Base-by-base conservation (phyloP, 1,140 invertebrate genomes). In the Pogonomyrmex californicus region DNA sequence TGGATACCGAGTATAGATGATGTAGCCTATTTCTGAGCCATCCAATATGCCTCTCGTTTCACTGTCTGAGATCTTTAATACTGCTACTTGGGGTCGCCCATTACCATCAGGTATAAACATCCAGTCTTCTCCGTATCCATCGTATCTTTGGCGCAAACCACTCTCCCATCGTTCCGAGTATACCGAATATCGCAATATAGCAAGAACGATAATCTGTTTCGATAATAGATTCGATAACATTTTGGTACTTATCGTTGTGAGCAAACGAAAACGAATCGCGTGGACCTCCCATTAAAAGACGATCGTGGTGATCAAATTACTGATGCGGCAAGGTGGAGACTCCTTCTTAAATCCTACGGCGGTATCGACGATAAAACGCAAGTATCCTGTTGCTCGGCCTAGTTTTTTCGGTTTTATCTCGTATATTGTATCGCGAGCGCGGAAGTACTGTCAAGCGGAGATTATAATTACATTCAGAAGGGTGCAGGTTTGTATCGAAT, bases 51-150 rank as follows among this genome's bases (percentile, higher is more conserved):
- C 91, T n/a, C 92, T 92, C 12, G 51, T 76, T 10, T 90, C 87
- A 2, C 88, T 89, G 56, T 83, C 90, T 47, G 91, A 30, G 2
- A 93, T 91, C 66, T 94, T 95, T 4, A 96, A 79, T 44, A 96
- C 93, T 12, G 96, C 96, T 17, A 96, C 96, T 88, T 96, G 96
- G 0, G 96, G 95, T 5, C 95, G 93, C 2, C 95, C 96, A 86
- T 96, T 95, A 12, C 96, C 96, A 92, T 97, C 96, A 1, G 97
- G 96, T 93, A 97, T 96, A 75, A 96, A 96, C 63, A 97, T 96
- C 97, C 97, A 97, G 17, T 96, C 96, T 83, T 95, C 95, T 30
- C 96, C 96, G 86, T 96, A 96, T 23, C 93, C 93, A 36, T 95
- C 95, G 60, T 95, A 95, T 56, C 92, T 94, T 73, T 93, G 82